A percentile compares a stretch with the other conserved stretches of the same genome.
Conservation (phyloP, 2,888 invertebrate genomes). For the Cepaea hortensis region DNA sequence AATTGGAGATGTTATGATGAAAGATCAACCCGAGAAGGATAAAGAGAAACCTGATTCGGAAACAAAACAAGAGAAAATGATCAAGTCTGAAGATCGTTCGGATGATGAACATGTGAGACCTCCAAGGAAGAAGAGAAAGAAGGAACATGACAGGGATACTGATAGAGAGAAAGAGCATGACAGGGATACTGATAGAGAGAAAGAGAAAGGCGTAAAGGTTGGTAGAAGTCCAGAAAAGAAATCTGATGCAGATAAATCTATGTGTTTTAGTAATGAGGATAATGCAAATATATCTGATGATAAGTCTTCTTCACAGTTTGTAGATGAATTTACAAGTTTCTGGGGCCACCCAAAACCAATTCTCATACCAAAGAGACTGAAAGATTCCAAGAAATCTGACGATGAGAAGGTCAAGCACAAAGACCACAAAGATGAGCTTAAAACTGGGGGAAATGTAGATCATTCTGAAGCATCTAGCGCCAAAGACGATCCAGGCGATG, state of each 20-base stretch:
- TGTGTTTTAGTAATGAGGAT: slow-evolving; percentile 43
- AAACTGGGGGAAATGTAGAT: slow-evolving; percentile 41
- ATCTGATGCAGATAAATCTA: slow-evolving; percentile 16
- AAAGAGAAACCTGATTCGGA: slow-evolving; percentile 22
- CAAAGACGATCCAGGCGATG: slow-evolving; percentile 45
- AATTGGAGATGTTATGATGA: not conserved
- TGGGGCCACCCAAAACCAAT: slow-evolving; percentile 54
- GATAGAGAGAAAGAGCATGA: slow-evolving; percentile 33
- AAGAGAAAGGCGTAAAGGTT: slow-evolving; percentile 22
- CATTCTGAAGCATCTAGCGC: slow-evolving; percentile 40
- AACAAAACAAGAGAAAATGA: slow-evolving; percentile 8
- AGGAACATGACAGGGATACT: slow-evolving; percentile 35
- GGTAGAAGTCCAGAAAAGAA: slow-evolving; percentile 15
- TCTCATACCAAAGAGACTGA: slow-evolving; percentile 48
- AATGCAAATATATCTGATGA: slow-evolving; percentile 38
- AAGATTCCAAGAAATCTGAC: slow-evolving; percentile 48
- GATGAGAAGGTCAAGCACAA: slow-evolving; percentile 50
- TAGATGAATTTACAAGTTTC: slow-evolving; percentile 52
- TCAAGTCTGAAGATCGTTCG: slow-evolving; percentile 18
- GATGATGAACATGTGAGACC: slow-evolving; percentile 26
- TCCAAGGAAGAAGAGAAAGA: slow-evolving; percentile 50
- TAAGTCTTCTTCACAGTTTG: slow-evolving; percentile 42
- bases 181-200: slow-evolving; percentile 22
- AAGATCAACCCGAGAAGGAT: not conserved
- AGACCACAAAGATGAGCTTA: slow-evolving; percentile 44